These are phyloP conservation scores for Yponomeuta cagnagella DNA, from an alignment of 2,888 invertebrate species.

Conservation along the genomic window DNA sequence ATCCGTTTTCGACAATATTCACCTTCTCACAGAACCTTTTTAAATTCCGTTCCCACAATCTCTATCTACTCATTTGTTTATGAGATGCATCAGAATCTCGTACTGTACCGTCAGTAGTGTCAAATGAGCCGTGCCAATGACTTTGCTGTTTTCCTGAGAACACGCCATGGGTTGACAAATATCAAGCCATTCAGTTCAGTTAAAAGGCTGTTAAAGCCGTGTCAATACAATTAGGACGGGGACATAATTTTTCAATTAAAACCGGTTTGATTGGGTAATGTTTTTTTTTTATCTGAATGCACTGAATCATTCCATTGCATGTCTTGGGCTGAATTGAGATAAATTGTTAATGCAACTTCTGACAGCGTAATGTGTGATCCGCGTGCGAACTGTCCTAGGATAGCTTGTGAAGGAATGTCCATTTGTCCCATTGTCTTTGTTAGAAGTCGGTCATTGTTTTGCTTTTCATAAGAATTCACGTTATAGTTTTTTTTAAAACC, in stretches of 20 bases:
- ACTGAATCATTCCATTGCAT: constrained; percentile 9
- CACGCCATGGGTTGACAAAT: not conserved
- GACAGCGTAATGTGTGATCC: constrained; percentile 3
- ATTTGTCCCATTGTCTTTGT: constrained; percentile 1
- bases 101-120: not conserved
- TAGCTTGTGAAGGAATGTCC: not conserved
- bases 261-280: constrained; percentile 16
- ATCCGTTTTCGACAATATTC: not conserved
- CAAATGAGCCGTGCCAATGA: not conserved
- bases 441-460: not conserved
- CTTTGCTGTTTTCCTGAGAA: not conserved
- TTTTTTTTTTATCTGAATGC: not conserved
- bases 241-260: constrained; percentile 55
- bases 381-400: not conserved
- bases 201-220: not conserved
- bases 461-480: not conserved
- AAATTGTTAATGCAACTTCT: not conserved
- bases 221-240: constrained; percentile 18
- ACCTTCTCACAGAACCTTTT: not conserved
- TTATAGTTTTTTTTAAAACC: not conserved
- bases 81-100: not conserved
- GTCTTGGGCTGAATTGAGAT: constrained; percentile 10
- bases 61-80: not conserved
- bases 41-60: not conserved
- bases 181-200: not conserved